Conservation (phyloP, 2,797 vertebrate genomes). For the Scolopax rusticola region DNA sequence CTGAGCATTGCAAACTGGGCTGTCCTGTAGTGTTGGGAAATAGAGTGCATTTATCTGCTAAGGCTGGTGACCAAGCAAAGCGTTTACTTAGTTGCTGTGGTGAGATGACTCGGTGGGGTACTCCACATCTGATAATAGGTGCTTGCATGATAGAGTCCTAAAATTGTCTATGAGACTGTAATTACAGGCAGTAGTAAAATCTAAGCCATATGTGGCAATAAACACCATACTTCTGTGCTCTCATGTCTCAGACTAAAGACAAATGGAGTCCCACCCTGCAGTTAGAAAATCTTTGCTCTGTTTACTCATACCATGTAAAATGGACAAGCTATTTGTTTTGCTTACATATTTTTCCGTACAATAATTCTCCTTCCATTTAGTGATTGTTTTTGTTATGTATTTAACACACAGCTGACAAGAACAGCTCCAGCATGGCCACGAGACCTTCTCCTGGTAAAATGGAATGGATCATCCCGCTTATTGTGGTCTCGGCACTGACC, state of each 20-base stretch:
- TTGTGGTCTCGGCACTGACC: slow-evolving; percentile 96
- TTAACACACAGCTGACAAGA: slow-evolving; percentile 84
- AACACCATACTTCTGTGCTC: slow-evolving; percentile 60
- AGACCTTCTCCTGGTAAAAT: slow-evolving; percentile 86
- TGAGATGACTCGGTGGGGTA: not conserved
- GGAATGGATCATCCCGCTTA: slow-evolving; percentile 98
- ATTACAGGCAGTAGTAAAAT: slow-evolving; percentile 60
- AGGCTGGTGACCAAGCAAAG: not conserved
- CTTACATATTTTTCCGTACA: not conserved
- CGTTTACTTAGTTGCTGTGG: not conserved
- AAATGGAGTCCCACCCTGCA: slow-evolving; percentile 55
- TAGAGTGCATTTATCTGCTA: slow-evolving; percentile 16
- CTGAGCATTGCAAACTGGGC: slow-evolving; percentile 26
- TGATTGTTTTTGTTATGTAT: slow-evolving; percentile 59
- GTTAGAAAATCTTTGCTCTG: slow-evolving; percentile 39
- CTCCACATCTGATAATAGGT: slow-evolving; percentile 36
- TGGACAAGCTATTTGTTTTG: slow-evolving; percentile 44
- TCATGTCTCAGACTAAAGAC: slow-evolving; percentile 46
- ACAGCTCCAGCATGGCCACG: slow-evolving; percentile 86
- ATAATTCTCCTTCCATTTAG: not conserved
- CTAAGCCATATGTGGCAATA: slow-evolving; percentile 57
- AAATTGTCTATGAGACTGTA: slow-evolving; percentile 39
- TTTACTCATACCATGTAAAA: slow-evolving; percentile 49
- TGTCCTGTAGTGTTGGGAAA: slow-evolving; percentile 31
- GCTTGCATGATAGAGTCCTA: not conserved